phyloP scores from a whole-genome alignment of 2,888 invertebrate genomes.

The Drepanosiphum platanoidis region DNA sequence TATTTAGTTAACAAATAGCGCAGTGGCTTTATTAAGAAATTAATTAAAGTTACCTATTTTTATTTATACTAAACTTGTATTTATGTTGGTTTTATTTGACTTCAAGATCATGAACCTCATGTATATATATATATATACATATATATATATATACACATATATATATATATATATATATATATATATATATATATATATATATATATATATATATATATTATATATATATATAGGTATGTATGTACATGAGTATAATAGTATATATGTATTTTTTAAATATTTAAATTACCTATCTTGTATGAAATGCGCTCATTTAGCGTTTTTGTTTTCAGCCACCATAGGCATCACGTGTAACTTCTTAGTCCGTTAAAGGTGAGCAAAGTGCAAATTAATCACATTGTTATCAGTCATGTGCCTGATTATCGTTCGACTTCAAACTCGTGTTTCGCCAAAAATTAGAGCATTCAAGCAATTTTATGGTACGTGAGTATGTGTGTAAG shows the following conservation, averaged over 20 bases:
- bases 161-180: no score
- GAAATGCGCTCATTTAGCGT: background rate
- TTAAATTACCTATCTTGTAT: background rate
- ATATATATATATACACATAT: no score
- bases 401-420: background rate
- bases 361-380: slow-evolving; percentile 26
- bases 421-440: background rate
- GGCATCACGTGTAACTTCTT: slow-evolving; percentile 42
- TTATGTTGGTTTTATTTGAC: background rate
- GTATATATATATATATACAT: no score
- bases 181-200: no score
- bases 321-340: background rate
- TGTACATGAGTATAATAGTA: no score
- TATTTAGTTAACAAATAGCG: background rate
- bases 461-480: no score
- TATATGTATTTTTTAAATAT: background rate
- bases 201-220: no score
- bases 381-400: slow-evolving; percentile 28
- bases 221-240: no score
- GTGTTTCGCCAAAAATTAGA: slow-evolving; percentile 17
- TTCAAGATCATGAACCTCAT: background rate
- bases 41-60: background rate
- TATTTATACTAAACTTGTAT: background rate
- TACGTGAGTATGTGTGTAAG: no score
- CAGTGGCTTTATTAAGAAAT: background rate